A percentile compares a stretch with the other conserved stretches of the same genome.
Conservation (phyloP, 2,888 invertebrate genomes). For the Therioaphis trifolii region DNA sequence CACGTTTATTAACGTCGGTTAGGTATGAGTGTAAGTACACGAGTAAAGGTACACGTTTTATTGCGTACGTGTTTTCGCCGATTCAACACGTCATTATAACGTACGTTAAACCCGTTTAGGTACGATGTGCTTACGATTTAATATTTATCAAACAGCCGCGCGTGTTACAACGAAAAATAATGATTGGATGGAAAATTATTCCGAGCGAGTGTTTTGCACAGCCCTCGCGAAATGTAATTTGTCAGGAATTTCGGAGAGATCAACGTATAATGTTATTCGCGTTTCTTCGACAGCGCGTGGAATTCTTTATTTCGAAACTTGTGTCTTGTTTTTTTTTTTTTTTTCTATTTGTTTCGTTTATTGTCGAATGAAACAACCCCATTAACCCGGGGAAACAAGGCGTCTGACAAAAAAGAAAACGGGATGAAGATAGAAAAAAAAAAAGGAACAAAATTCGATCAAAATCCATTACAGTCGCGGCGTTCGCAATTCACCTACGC, state of each 20-base stretch:
- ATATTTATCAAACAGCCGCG: background rate
- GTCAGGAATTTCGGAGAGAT: slow-evolving; percentile 8
- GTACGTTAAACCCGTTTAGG: too few species aligned
- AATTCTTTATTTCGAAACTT: slow-evolving; percentile 8
- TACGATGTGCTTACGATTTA: too few species aligned
- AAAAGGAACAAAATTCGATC: slow-evolving; percentile 45
- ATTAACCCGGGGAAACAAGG: slow-evolving; percentile 24
- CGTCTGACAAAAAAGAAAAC: background rate
- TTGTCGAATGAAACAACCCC: slow-evolving; percentile 38
- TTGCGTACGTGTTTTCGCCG: too few species aligned
- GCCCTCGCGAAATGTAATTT: slow-evolving; percentile 1
- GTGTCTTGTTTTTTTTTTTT: background rate
- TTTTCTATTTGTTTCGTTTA: background rate
- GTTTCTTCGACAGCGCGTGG: background rate
- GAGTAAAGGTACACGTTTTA: too few species aligned
- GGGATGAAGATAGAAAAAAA: background rate
- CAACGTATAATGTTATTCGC: background rate
- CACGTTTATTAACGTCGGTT: too few species aligned
- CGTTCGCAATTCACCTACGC: slow-evolving; percentile 39
- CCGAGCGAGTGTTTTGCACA: background rate
- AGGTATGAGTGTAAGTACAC: too few species aligned
- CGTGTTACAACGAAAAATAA: background rate
- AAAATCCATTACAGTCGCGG: slow-evolving; percentile 48
- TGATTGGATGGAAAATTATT: background rate
- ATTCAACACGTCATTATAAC: too few species aligned